Base-by-base conservation (phyloP, 2,888 invertebrate genomes). In the Ophioninae sp. region DNA sequence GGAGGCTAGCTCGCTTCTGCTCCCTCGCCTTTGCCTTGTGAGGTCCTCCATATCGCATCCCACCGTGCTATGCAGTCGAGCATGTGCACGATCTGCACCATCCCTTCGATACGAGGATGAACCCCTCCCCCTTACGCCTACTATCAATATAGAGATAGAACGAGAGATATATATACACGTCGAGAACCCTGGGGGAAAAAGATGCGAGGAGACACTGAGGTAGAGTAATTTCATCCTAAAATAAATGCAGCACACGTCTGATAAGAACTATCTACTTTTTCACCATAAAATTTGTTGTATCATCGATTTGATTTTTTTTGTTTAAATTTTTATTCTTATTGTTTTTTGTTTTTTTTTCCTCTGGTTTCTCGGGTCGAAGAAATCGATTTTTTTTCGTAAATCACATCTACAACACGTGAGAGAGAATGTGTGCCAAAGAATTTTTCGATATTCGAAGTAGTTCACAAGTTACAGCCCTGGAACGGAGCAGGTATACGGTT, bases 21-120 rank as follows among this genome's bases (percentile, higher is more conserved):
- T 71, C 76, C 80, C 83, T 83, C 77, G 83, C 73, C 64, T 83
- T 78, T 82, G 82, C 77, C 82, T 78, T 73, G 69, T 74, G 78
- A 69, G 73, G 58, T 68, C 37, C 77, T 68, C 59, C 71, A 59
- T 73, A 51, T 81, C 67, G 51, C n/a, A 63, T 51, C 59, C 64
- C 61, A 56, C 64, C 37, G 82, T 63, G 51, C 69, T 63, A 68
- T 80, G 77, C 76, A 73, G 41, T 51, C 68, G 56, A 63, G 72
- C 68, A 73, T 76, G 65, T n/a, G 64, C 56, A 65, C 76, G 69
- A 64, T 61, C n/a, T 23, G n/a, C 44, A 64, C 44, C 22, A 68
- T 71, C 56, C 79, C 65, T 67, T 59, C 69, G 68, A 63, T 79
- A 71, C 69, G 65, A 65, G 59, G 59, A 64, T 65, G 64, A n/a